Evolutionary conservation across 2,888 invertebrate species (phyloP).

Genomic region (Leucania comma): DNA sequence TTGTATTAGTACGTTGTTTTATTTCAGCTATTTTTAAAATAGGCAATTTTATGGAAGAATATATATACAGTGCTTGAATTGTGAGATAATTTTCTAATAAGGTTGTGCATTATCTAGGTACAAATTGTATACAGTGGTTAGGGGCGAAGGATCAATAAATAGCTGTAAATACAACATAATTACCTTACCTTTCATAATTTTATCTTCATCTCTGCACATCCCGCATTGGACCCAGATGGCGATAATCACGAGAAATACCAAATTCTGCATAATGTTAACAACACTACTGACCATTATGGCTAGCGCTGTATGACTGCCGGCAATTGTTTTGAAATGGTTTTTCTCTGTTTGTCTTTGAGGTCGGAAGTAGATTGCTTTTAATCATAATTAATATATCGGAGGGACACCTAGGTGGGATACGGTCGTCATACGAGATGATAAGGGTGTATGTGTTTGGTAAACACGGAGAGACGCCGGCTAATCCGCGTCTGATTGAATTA

Average conservation of each 20-base stretch:
- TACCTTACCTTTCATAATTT: conserved; percentile 86
- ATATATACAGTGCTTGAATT: too few species aligned
- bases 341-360: conserved; percentile 44
- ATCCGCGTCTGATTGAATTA: conserved; percentile 89
- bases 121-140: too few species aligned
- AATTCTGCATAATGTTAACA: conserved; percentile 66
- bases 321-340: conserved; percentile 64
- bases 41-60: too few species aligned
- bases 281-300: conserved; percentile 68
- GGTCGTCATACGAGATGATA: conserved; percentile 74
- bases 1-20: too few species aligned
- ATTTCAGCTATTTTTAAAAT: too few species aligned
- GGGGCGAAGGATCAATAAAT: too few species aligned
- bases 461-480: conserved; percentile 81
- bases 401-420: conserved; percentile 67
- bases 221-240: conserved; percentile 63
- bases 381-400: conserved; percentile 65
- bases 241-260: conserved; percentile 64
- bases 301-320: conserved; percentile 64
- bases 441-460: conserved; percentile 83
- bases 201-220: conserved; percentile 84
- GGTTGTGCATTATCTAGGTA: too few species aligned
- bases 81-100: too few species aligned
- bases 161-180: conserved; percentile 6
- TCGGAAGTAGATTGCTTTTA: conserved; percentile 34